Base-by-base conservation (phyloP, 2,797 vertebrate genomes). In the Ctenosaura bakeri region DNA sequence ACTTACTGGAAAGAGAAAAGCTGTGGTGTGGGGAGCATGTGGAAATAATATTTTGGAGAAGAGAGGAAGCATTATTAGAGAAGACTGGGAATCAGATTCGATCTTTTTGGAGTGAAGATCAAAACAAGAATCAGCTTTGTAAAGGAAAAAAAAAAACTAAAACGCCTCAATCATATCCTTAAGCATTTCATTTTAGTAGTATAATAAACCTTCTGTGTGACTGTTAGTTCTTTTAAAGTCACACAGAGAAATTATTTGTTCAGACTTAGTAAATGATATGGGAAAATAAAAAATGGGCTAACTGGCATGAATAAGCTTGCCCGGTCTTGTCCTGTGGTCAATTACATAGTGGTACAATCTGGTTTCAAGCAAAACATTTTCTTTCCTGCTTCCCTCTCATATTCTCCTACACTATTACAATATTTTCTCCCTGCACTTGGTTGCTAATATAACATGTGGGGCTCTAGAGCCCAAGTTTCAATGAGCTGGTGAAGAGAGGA, bases 291-390 rank as follows among this genome's bases (percentile, higher is more conserved):
- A 52, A 20, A 24, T 76, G 13, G 66, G 69, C 26, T 74, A 42
- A 62, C 59, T 76, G 14, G 52, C 16, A 69, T 85, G n/a, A 2
- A 14, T 54, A 52, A 78, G 22, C 74, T 78, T 85, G 46, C 89
- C 35, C 71, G 29, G 20, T 81, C 9, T 74, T 64, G 46, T 26
- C 24, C 42, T 35, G 20, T 38, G 59, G 20, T 29, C 1, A 35
- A 1, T 13, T 10, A 29, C 10, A 69, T 69, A 69, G 1, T 32
- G 29, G 29, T 69, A 32, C 66, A 69, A 69, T 24, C 64, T 50
- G 52, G 50, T 89, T 78, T 52, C 79, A 82, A 73, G 52, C 13
- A 74, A 73, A 88, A 82, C 10, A 16, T 32, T 85, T 26, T 66
- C 18, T 77, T 79, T 12, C 9, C 10, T 5, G 12, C 6, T 66